Conservation (phyloP, 2,113 vertebrate genomes). For the Orientallactaga bullata region DNA sequence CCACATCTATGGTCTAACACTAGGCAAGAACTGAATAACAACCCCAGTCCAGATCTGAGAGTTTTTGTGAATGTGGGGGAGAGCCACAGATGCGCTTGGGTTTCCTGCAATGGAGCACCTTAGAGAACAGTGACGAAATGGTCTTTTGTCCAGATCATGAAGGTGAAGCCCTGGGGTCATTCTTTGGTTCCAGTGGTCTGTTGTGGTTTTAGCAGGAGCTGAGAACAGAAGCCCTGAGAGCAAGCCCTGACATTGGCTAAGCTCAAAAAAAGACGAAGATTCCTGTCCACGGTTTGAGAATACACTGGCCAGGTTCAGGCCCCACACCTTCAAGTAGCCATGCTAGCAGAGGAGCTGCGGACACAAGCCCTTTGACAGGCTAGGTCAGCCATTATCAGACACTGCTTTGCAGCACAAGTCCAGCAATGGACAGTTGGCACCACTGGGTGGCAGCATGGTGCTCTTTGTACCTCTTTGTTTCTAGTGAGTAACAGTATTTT, state of each 20-base stretch:
- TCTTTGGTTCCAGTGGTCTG: neutral
- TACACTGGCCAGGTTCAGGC: neutral
- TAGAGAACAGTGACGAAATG: neutral
- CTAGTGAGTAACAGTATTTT: neutral
- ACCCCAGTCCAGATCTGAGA: no score
- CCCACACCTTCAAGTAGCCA: neutral
- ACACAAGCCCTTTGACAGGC: neutral
- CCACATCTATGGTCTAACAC: no score
- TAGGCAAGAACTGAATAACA: no score
- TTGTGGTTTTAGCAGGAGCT: neutral
- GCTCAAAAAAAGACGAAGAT: neutral
- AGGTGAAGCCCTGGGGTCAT: accelerated
- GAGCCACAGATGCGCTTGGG: neutral
- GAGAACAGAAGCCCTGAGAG: neutral
- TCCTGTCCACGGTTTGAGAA: accelerated
- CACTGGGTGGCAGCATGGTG: slow-evolving; percentile 51
- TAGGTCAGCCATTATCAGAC: accelerated
- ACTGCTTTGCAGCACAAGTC: neutral
- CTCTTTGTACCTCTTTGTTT: neutral
- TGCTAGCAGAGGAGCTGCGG: no score
- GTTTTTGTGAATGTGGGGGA: neutral
- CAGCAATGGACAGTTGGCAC: neutral
- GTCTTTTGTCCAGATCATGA: neutral
- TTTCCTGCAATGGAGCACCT: neutral
- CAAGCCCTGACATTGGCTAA: neutral